Percentiles rank a stretch among this genome's conserved stretches.
phyloP scores from a whole-genome alignment of 1,140 invertebrate genomes.

The Cyclargus thomasi region DNA sequence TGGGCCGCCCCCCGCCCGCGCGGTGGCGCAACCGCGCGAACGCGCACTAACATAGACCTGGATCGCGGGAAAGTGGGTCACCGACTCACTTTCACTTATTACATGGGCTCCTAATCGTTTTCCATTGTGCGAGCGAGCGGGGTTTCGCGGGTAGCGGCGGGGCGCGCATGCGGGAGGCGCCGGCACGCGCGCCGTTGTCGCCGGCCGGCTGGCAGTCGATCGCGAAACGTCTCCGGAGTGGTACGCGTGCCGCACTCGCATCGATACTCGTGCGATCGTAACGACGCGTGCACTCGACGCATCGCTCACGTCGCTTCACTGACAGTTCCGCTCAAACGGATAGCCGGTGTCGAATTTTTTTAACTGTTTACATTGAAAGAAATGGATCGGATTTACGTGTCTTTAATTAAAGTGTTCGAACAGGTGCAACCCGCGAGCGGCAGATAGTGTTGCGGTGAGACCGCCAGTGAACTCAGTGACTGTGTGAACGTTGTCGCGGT shows the following conservation, averaged over 20 bases:
- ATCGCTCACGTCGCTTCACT: conserved; percentile 40
- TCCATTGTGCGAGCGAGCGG: conserved; percentile 77
- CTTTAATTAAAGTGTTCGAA: conserved; percentile 58
- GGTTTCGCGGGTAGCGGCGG: conserved; percentile 71
- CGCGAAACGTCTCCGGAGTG: conserved; percentile 59
- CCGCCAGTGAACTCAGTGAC: conserved; percentile 73
- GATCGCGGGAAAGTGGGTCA: conserved; percentile 81
- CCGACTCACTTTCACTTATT: conserved; percentile 82
- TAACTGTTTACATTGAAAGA: conserved; percentile 33
- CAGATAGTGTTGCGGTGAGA: conserved; percentile 70
- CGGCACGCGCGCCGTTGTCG: conserved; percentile 63
- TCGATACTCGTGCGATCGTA: conserved; percentile 51
- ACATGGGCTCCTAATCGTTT: conserved; percentile 80
- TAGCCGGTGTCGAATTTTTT: conserved; percentile 35
- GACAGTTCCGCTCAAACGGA: conserved; percentile 36
- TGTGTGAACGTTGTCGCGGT: conserved; percentile 71
- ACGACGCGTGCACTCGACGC: conserved; percentile 54
- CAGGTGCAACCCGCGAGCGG: conserved; percentile 68
- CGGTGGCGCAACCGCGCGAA: conserved; percentile 69
- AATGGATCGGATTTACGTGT: conserved; percentile 70
- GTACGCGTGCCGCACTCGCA: conserved; percentile 50
- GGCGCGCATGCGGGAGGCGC: conserved; percentile 73
- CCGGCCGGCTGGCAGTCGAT: conserved; percentile 69
- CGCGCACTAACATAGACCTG: conserved; percentile 80
- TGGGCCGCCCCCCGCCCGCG: conserved; percentile 76